These are phyloP conservation scores for Oopsacas minuta DNA, from an alignment of 37 sponge, comb jelly and placozoan genomes.

Conservation along the genomic window DNA sequence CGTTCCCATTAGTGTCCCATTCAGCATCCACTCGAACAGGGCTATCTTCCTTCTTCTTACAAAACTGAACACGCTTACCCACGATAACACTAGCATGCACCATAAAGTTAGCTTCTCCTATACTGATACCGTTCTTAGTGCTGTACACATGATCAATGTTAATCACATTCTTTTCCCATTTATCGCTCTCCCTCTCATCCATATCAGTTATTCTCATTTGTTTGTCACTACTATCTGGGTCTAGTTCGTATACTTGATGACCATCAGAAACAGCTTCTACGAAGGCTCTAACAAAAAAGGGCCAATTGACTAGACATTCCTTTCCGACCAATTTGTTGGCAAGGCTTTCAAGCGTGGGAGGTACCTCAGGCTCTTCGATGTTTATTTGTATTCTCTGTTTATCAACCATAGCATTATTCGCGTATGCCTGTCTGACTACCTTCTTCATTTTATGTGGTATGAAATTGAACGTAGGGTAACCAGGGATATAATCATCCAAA, in stretches of 20 bases:
- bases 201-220: neutral
- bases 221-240: neutral
- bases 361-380: neutral
- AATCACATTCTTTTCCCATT: constrained; percentile 28
- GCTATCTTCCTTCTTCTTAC: neutral
- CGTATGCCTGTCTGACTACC: neutral
- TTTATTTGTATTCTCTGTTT: neutral
- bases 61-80: constrained; percentile 23
- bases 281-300: constrained; percentile 66
- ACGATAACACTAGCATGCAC: constrained; percentile 15
- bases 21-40: neutral
- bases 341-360: constrained; percentile 24
- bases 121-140: neutral
- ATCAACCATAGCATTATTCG: neutral
- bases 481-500: constrained; percentile 65
- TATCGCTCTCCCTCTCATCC: constrained; percentile 20
- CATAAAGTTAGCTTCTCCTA: neutral
- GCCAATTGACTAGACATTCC: constrained; percentile 61
- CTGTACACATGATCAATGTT: neutral
- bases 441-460: constrained; percentile 37
- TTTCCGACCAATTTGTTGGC: constrained; percentile 59
- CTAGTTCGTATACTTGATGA: constrained; percentile 20
- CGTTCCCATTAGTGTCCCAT: neutral
- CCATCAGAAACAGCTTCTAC: constrained; percentile 47
- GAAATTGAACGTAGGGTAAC: constrained; percentile 78